A percentile compares a stretch with the other conserved stretches of the same genome.
These are phyloP conservation scores for Drosophila greeni DNA, from an alignment of 2,888 invertebrate species.

Conservation along the genomic window DNA sequence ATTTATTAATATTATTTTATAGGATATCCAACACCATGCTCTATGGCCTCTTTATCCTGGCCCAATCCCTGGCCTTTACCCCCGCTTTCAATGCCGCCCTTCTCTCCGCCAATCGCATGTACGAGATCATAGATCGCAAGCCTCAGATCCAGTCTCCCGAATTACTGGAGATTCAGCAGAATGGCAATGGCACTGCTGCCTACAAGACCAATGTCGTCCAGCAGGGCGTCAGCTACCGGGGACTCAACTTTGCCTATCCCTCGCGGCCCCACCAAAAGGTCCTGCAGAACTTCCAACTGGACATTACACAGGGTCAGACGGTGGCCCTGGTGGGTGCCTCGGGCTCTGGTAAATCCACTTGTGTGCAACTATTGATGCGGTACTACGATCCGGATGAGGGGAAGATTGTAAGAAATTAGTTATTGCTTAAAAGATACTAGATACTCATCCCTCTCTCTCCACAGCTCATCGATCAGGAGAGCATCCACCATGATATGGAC, in stretches of 20 bases:
- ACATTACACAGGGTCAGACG: slow-evolving; percentile 84
- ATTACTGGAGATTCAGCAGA: slow-evolving; percentile 16
- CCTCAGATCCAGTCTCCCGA: slow-evolving; percentile 81
- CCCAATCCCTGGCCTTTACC: slow-evolving; percentile 86
- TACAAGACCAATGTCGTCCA: slow-evolving; percentile 55
- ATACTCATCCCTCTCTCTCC: rapidly evolving
- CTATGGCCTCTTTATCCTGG: slow-evolving; percentile 88
- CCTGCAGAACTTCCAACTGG: slow-evolving; percentile 84
- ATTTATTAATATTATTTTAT: too few relatives aligned
- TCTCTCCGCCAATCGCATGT: slow-evolving; percentile 84
- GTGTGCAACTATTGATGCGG: slow-evolving; percentile 87
- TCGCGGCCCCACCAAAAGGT: slow-evolving; percentile 86
- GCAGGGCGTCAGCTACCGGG: slow-evolving; percentile 80
- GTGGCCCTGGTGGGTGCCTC: slow-evolving; percentile 87
- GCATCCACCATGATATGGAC: slow-evolving; percentile 81
- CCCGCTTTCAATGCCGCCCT: slow-evolving; percentile 87
- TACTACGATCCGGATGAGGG: slow-evolving; percentile 87
- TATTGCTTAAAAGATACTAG: neutral
- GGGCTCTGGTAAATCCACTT: slow-evolving; percentile 90
- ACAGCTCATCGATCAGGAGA: slow-evolving; percentile 79
- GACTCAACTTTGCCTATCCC: slow-evolving; percentile 88
- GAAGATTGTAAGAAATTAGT: slow-evolving; percentile 81
- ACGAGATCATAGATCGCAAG: slow-evolving; percentile 82
- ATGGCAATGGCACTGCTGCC: slow-evolving; percentile 45
- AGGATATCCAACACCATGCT: slow-evolving; percentile 86